Evolutionary conservation across 2,113 vertebrate genomes (phyloP).

Genomic region (Sturnus vulgaris): DNA sequence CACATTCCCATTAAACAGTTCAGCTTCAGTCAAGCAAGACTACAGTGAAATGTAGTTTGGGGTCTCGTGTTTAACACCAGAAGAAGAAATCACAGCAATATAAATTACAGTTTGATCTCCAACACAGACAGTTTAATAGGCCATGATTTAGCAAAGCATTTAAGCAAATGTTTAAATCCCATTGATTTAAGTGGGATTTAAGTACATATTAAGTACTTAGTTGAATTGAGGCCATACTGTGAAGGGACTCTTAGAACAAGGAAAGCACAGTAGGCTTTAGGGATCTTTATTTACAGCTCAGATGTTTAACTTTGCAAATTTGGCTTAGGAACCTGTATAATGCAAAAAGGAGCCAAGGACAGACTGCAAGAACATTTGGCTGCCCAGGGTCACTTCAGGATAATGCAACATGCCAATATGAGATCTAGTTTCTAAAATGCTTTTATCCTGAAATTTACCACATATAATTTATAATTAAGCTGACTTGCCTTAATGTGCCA

Average conservation of each 20-base stretch:
- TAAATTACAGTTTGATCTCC: slow-evolving; percentile 41
- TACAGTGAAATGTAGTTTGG: neutral
- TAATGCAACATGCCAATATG: neutral
- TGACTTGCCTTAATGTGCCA: neutral
- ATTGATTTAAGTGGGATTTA: slow-evolving; percentile 55
- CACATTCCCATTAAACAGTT: neutral
- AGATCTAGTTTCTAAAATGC: neutral
- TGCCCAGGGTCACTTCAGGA: slow-evolving; percentile 45
- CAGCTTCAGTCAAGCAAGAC: neutral
- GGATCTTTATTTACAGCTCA: slow-evolving; percentile 59
- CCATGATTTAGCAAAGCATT: slow-evolving; percentile 28
- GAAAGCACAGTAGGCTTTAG: slow-evolving; percentile 34
- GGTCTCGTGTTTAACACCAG: neutral
- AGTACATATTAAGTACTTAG: slow-evolving; percentile 40
- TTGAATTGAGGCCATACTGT: slow-evolving; percentile 34
- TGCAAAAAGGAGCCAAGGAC: slow-evolving; percentile 35
- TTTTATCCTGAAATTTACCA: neutral
- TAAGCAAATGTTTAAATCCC: slow-evolving; percentile 46
- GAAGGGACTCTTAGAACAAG: slow-evolving; percentile 23
- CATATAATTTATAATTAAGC: neutral
- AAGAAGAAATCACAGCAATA: neutral
- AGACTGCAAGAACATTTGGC: slow-evolving; percentile 49
- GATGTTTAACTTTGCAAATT: slow-evolving; percentile 44
- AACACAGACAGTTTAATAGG: neutral
- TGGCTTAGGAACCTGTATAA: slow-evolving; percentile 31